These are phyloP conservation scores for Sardina pilchardus DNA, from an alignment of 2,113 vertebrate species.

Conservation along the genomic window DNA sequence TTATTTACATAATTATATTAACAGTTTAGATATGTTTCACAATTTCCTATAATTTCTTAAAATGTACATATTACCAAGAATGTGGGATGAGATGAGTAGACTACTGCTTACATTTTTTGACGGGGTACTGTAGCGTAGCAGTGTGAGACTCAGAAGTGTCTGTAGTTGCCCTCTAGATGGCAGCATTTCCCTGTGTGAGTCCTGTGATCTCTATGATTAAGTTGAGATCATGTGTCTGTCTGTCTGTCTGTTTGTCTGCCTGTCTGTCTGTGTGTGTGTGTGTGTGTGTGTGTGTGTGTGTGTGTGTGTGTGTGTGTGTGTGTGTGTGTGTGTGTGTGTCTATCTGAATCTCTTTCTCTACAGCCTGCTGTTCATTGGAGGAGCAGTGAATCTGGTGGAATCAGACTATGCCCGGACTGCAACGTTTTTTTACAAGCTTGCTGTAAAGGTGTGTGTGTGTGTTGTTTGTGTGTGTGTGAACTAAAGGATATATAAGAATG, in stretches of 20 bases:
- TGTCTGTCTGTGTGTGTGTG: neutral
- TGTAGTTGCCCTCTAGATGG: neutral
- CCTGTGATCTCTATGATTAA: neutral
- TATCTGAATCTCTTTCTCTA: neutral
- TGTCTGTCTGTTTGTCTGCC: too few relatives aligned
- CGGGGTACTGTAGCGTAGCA: too few relatives aligned
- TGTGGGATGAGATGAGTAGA: too few relatives aligned
- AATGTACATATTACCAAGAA: too few relatives aligned
- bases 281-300: neutral
- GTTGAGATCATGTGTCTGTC: neutral
- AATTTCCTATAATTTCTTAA: too few relatives aligned
- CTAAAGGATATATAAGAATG: too few relatives aligned
- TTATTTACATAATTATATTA: too few relatives aligned
- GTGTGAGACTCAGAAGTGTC: neutral
- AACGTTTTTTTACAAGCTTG: constrained; percentile 70
- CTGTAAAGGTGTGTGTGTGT: constrained; percentile 63
- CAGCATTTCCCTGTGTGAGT: neutral
- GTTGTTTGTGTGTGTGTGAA: neutral
- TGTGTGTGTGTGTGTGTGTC: neutral
- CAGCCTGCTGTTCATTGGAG: constrained; percentile 75
- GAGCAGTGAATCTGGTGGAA: constrained; percentile 62
- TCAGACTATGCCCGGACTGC: constrained; percentile 75
- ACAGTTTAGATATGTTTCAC: too few relatives aligned
- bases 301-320: neutral
- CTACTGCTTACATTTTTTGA: too few relatives aligned